phyloP scores from a whole-genome alignment of 2,113 vertebrate species.

The Hiodon tergisus region DNA sequence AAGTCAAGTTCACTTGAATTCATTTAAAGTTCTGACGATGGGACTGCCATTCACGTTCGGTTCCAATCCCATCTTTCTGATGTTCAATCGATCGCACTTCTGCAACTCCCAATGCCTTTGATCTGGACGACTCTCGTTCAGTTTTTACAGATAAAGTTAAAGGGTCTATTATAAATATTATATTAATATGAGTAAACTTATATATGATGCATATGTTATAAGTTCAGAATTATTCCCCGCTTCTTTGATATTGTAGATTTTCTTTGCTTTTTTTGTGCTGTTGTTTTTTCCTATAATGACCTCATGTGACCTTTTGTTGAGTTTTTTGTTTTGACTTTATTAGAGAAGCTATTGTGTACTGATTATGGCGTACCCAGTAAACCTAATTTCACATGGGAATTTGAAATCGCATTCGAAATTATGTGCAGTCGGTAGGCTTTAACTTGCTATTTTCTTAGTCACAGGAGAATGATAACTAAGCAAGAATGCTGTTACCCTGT shows the following conservation, averaged over 20 bases:
- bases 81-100: too few relatives aligned
- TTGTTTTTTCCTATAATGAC: constrained; percentile 17
- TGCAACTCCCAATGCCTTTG: too few relatives aligned
- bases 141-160: too few relatives aligned
- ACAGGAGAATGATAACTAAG: constrained; percentile 70
- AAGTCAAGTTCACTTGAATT: constrained; percentile 9
- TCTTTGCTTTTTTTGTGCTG: constrained; percentile 15
- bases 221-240: neutral
- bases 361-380: constrained; percentile 21
- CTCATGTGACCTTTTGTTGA: neutral
- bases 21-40: constrained; percentile 11
- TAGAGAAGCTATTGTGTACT: constrained; percentile 17
- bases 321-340: constrained; percentile 22
- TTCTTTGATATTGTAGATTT: constrained; percentile 6
- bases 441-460: constrained; percentile 57
- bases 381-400: constrained; percentile 23
- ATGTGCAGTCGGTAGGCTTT: constrained; percentile 42
- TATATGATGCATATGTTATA: too few relatives aligned
- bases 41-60: neutral
- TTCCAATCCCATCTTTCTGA: neutral
- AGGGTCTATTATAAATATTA: too few relatives aligned
- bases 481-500: constrained; percentile 62
- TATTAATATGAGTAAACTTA: too few relatives aligned
- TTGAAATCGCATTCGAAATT: constrained; percentile 16
- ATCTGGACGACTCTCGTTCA: too few relatives aligned